These are phyloP conservation scores for Theonella swinhoei DNA, from an alignment of 37 sponge, comb jelly and placozoan genomes.

Conservation along the genomic window DNA sequence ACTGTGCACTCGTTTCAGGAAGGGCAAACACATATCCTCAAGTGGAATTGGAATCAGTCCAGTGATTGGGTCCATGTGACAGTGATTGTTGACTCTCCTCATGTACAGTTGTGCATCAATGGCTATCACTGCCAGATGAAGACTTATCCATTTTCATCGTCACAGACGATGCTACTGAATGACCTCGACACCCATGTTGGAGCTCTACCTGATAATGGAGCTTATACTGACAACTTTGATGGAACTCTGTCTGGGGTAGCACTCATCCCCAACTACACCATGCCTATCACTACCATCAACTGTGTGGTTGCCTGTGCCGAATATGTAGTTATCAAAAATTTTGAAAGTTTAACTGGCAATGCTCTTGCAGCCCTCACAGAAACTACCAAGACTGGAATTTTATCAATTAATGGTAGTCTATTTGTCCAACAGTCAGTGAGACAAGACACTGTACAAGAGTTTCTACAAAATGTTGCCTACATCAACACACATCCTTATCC, in stretches of 20 bases:
- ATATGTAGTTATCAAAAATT: not conserved
- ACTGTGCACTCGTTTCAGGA: not conserved
- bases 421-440: conserved; percentile 5
- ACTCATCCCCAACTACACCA: conserved; percentile 28
- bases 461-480: conserved; percentile 43
- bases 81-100: conserved; percentile 7
- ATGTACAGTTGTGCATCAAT: conserved; percentile 36
- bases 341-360: not conserved
- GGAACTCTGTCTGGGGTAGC: conserved; percentile 51
- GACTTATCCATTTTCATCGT: not conserved
- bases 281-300: conserved; percentile 15
- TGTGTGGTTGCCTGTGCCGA: conserved; percentile 54
- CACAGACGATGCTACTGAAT: not conserved
- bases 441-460: conserved; percentile 17
- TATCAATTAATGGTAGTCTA: conserved; percentile 41
- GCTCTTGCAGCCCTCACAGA: not conserved
- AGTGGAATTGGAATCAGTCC: conserved; percentile 30
- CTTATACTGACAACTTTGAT: conserved; percentile 13
- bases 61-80: conserved; percentile 62
- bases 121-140: conserved; percentile 14
- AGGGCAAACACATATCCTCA: not conserved
- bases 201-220: not conserved
- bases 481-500: conserved; percentile 53
- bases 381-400: not conserved
- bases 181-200: conserved; percentile 15